These are phyloP conservation scores for Triplophysa yarkandensis DNA, from an alignment of 2,797 vertebrate species.

Conservation along the genomic window DNA sequence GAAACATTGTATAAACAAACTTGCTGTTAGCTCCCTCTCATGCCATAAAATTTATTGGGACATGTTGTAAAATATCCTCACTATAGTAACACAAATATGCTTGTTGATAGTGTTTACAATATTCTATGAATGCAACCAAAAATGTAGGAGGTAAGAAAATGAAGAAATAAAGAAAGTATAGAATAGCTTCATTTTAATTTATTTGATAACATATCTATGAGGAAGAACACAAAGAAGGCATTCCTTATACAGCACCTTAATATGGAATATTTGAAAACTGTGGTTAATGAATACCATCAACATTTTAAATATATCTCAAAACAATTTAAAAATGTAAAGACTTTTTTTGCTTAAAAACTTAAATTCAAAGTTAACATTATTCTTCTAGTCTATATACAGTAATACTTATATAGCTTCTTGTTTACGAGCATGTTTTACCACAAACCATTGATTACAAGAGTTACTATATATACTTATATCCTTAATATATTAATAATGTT, in stretches of 20 bases:
- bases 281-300: too few species aligned
- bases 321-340: too few species aligned
- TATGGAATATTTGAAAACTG: slow-evolving; percentile 55
- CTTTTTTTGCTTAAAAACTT: slow-evolving; percentile 61
- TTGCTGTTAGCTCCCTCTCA: slow-evolving; percentile 51
- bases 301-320: too few species aligned
- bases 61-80: slow-evolving; percentile 67
- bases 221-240: too few species aligned
- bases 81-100: slow-evolving; percentile 71
- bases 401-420: slow-evolving; percentile 66
- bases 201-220: neutral
- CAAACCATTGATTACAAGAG: slow-evolving; percentile 75
- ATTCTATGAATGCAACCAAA: slow-evolving; percentile 25
- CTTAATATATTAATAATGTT: slow-evolving; percentile 69
- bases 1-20: slow-evolving; percentile 59
- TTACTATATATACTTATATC: slow-evolving; percentile 74
- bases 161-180: too few species aligned
- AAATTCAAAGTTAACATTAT: slow-evolving; percentile 49
- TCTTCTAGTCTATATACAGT: slow-evolving; percentile 40
- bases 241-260: too few species aligned
- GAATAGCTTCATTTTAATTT: neutral
- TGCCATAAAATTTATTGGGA: slow-evolving; percentile 74
- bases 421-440: slow-evolving; percentile 81
- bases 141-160: too few species aligned
- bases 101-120: slow-evolving; percentile 56